Evolutionary conservation across 2,888 invertebrate species (phyloP).

Genomic region (Erebia epiphron): DNA sequence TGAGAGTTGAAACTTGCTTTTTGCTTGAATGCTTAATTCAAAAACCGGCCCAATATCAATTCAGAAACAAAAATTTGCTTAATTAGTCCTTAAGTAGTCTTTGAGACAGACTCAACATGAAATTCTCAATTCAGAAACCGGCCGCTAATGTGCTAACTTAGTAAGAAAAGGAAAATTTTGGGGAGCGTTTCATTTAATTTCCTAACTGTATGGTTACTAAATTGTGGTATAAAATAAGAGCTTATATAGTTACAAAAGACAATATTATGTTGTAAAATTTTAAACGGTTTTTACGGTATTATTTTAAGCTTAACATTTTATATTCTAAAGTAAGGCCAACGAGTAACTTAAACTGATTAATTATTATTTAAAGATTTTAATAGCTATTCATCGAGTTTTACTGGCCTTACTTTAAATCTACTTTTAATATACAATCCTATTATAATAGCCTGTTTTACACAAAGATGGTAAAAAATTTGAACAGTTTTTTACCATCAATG

Average conservation of each 20-base stretch:
- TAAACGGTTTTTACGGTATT: constrained; percentile 32
- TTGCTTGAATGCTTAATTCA: too few species aligned
- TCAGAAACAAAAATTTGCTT: too few species aligned
- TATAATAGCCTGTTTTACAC: not conserved
- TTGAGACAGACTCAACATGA: too few species aligned
- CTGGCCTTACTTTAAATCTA: not conserved
- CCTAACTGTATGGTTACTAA: not conserved
- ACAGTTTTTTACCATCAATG: not conserved
- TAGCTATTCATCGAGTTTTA: not conserved
- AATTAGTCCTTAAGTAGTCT: too few species aligned
- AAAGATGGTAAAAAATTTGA: not conserved
- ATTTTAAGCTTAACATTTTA: constrained; percentile 28
- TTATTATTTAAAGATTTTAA: too few species aligned
- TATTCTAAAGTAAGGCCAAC: constrained; percentile 6
- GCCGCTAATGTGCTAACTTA: too few species aligned
- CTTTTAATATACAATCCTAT: not conserved
- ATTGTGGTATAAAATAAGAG: constrained; percentile 18
- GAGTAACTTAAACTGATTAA: too few species aligned
- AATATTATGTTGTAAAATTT: constrained; percentile 19
- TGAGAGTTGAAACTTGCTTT: too few species aligned
- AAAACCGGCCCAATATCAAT: too few species aligned
- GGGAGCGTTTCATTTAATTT: not conserved
- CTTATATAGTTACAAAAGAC: constrained; percentile 27
- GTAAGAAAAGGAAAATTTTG: too few species aligned
- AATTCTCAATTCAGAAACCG: too few species aligned